A percentile compares a stretch with the other conserved stretches of the same genome.
These are phyloP conservation scores for Aphis craccivora DNA, from an alignment of 1,140 invertebrate species.

Conservation along the genomic window DNA sequence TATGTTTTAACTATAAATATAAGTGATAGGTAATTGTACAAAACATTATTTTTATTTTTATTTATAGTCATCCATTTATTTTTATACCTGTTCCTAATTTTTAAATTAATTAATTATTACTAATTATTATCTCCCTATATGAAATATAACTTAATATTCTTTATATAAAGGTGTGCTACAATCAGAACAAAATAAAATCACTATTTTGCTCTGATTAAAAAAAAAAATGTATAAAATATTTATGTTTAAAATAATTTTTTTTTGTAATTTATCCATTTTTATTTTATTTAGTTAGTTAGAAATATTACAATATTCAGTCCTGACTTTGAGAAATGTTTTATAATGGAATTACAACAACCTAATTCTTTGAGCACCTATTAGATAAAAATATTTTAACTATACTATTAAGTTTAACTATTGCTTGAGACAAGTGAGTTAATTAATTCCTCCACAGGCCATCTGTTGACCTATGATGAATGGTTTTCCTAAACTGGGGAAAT, in stretches of 20 bases:
- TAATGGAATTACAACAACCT: background rate
- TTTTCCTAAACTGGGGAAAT: background rate
- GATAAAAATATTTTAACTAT: background rate
- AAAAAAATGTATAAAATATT: background rate
- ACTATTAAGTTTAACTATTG: background rate
- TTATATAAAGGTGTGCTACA: background rate
- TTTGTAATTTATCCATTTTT: background rate
- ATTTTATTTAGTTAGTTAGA: background rate
- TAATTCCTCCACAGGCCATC: background rate
- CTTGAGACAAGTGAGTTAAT: background rate
- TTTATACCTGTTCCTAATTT: background rate
- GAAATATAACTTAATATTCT: background rate
- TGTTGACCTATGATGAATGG: background rate
- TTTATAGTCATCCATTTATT: background rate
- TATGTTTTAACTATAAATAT: background rate
- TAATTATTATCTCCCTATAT: background rate
- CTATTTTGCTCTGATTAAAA: background rate
- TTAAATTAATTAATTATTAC: background rate
- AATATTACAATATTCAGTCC: background rate
- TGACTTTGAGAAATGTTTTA: background rate
- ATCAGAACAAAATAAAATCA: too few species aligned
- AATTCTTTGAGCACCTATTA: background rate
- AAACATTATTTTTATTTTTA: too few species aligned
- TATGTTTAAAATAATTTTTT: background rate
- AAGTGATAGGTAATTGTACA: background rate